Percentiles rank a stretch among this genome's conserved stretches.
phyloP scores from a whole-genome alignment of 2,888 invertebrate genomes.

The Drosophila kuntzei region DNA sequence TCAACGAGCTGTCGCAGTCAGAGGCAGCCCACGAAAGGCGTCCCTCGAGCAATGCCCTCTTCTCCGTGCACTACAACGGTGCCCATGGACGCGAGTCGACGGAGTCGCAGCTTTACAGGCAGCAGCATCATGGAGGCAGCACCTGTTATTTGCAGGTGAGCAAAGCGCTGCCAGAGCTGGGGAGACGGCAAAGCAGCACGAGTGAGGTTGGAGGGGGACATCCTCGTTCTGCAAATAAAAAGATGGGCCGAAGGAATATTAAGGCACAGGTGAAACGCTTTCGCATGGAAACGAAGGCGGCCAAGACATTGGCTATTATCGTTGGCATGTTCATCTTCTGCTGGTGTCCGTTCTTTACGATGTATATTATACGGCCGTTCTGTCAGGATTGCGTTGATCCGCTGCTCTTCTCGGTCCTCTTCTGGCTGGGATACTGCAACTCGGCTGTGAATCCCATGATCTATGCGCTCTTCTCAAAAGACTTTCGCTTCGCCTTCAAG shows the following conservation, averaged over 20 bases:
- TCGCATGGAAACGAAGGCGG: slow-evolving; percentile 98
- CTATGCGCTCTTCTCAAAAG: slow-evolving; percentile 97
- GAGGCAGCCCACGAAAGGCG: slow-evolving; percentile 75
- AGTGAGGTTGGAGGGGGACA: slow-evolving; percentile 65
- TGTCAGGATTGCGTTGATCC: slow-evolving; percentile 94
- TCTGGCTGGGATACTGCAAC: slow-evolving; percentile 99
- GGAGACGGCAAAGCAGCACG: slow-evolving; percentile 78
- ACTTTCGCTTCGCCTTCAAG: slow-evolving; percentile 97
- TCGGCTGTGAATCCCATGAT: slow-evolving; percentile 98
- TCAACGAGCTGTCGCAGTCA: slow-evolving; percentile 83
- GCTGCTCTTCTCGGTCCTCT: slow-evolving; percentile 94
- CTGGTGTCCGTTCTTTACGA: slow-evolving; percentile 98
- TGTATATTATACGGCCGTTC: slow-evolving; percentile 95
- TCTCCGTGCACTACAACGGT: slow-evolving; percentile 89
- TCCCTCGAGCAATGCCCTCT: slow-evolving; percentile 80
- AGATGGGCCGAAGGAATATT: slow-evolving; percentile 95
- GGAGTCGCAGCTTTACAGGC: slow-evolving; percentile 86
- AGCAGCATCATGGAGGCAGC: slow-evolving; percentile 77
- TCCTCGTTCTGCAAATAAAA: slow-evolving; percentile 82
- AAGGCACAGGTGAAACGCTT: slow-evolving; percentile 96
- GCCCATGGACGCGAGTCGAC: slow-evolving; percentile 89
- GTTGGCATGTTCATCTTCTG: slow-evolving; percentile 98
- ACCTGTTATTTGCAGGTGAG: slow-evolving; percentile 88
- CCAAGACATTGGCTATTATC: slow-evolving; percentile 98
- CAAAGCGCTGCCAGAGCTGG: slow-evolving; percentile 85